These are phyloP conservation scores for Carettochelys insculpta DNA, from an alignment of 2,113 vertebrate genomes.

Conservation along the genomic window DNA sequence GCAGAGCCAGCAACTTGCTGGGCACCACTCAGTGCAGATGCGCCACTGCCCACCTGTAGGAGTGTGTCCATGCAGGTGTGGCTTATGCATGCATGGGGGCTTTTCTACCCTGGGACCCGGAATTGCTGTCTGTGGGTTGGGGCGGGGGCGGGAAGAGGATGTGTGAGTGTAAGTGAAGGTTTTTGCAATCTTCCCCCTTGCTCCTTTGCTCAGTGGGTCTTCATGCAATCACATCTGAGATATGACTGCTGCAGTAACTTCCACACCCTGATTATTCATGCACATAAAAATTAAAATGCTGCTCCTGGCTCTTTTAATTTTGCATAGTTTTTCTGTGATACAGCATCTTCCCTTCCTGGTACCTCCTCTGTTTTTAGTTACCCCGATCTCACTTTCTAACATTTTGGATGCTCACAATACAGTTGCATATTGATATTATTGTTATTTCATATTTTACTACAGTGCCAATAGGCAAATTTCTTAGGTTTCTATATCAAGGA, in stretches of 20 bases:
- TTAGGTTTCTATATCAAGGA: not conserved
- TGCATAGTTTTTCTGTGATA: not conserved
- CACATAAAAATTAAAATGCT: not conserved
- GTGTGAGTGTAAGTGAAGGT: not conserved
- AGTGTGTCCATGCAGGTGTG: too few species aligned
- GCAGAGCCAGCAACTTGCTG: too few species aligned
- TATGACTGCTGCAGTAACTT: not conserved
- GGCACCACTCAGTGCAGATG: too few species aligned
- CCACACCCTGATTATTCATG: not conserved
- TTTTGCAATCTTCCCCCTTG: not conserved
- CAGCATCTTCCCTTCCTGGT: not conserved
- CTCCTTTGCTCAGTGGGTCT: not conserved
- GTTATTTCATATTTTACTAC: slow-evolving; percentile 1
- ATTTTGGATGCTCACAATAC: not conserved
- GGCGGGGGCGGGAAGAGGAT: too few species aligned
- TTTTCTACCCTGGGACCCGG: too few species aligned
- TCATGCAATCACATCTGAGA: not conserved
- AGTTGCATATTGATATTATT: not conserved
- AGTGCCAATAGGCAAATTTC: not conserved
- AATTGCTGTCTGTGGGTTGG: too few species aligned
- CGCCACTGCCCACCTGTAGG: too few species aligned
- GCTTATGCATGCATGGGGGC: too few species aligned
- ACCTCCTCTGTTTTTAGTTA: not conserved
- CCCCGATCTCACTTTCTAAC: not conserved
- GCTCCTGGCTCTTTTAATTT: not conserved